Evolutionary conservation across 2,888 invertebrate genomes (phyloP), one percentile per base, ranked within the genome.

Genomic region (Stomorhina lunata): DNA sequence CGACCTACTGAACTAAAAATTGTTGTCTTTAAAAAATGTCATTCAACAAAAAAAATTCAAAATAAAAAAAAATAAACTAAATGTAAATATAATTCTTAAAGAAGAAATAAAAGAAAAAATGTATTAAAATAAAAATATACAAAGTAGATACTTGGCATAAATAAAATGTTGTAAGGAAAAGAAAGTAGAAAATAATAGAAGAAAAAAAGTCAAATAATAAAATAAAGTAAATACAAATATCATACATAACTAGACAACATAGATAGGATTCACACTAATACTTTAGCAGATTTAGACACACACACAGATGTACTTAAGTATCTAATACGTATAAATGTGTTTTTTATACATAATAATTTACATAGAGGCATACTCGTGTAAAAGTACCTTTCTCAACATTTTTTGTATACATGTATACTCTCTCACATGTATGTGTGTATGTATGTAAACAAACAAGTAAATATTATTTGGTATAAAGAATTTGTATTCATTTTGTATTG

Each of bases 1-100:
- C 68, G 68, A 73, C 73, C 72, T 72, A 68, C 65, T 66, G 59
- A 65, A 55, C 53, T 65, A 71, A 76, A 79, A n/a, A n/a, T n/a
- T 80, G 34, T 45, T 53, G 45, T 76, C 59, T 43, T 43, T n/a
- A n/a, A n/a, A n/a, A n/a, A n/a, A n/a, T n/a, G n/a, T n/a, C n/a
- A n/a, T n/a, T n/a, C n/a, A n/a, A n/a, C n/a, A n/a, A n/a, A n/a
- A n/a, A n/a, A 50, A 71, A 75, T 65, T 68, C 59, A 57, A 61
- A 81, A 68, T 20, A 37, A 77, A 72, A 63, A 75, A 68, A 66
- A 37, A 71, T 53, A 69, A 75, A 45, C 25, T 34, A 53, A 66
- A n/a, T n/a, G n/a, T n/a, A n/a, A n/a, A n/a, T n/a, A 71, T 32
- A 59, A 45, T 69, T 65, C 29, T 55, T 65, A 12, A 43, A 61